Base-by-base conservation (phyloP, 2,888 invertebrate species). In the Toxonevra muliebris region DNA sequence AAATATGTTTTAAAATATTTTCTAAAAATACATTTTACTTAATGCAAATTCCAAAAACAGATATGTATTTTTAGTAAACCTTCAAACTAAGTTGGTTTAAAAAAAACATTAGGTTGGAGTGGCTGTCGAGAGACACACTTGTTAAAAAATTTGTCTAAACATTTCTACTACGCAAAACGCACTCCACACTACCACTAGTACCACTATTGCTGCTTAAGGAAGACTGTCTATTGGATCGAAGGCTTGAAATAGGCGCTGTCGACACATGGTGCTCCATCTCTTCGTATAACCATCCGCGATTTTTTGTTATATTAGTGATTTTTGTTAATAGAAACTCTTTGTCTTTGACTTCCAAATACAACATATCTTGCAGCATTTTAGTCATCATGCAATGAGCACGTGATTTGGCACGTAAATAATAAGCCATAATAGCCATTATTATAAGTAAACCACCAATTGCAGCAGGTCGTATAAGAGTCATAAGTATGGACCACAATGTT, bases 271-370 rank as follows among this genome's bases (percentile, higher is more conserved):
- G 40, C 15, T 53, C 15, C 19, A 43, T 17, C 45, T 75, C 70
- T 41, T 74, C 72, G n/a, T 73, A 74, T 61, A 74, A 50, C 75
- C 77, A 81, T 78, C 79, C 79, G 88, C 74, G 72, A 82, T 89
- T 89, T 69, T 88, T 87, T 42, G 89, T 87, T 13, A 90, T 87
- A 75, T 88, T 88, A 13, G 88, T 84, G 73, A 91, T 90, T 79
- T 88, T 88, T 58, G 87, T 83, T 30, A 92, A 86, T 66, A 92
- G 85, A 85, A 90, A 92, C 40, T 66, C 60, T 81, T 91, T 92
- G 77, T 92, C 92, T 77, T 88, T 88, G 1, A 90, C 88, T 76
- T 91, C 90, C 76, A 90, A 86, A 57, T 88, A 83, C 73, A 92
- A 83, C 90, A 92, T 90, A 65, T 88, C 88, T 0, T 90, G 86